These are phyloP conservation scores for Xestia sexstrigata DNA, from an alignment of 2,888 invertebrate genomes.

Conservation along the genomic window DNA sequence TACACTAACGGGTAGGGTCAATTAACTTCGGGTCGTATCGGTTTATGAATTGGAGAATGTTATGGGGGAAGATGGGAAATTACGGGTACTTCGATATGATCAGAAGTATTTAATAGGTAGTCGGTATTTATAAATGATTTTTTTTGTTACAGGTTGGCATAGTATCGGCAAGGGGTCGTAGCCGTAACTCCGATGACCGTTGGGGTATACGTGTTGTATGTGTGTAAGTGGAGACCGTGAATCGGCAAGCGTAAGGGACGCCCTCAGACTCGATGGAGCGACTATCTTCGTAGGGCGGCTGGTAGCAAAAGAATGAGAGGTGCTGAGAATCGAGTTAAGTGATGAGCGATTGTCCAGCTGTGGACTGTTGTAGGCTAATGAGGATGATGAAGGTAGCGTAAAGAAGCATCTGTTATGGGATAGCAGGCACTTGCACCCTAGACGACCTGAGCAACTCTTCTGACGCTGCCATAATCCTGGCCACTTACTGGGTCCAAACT, in stretches of 20 bases:
- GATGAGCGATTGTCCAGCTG: too few relatives aligned
- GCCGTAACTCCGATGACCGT: too few relatives aligned
- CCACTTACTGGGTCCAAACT: neutral
- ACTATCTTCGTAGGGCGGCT: too few relatives aligned
- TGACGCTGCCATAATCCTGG: neutral
- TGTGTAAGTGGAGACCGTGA: too few relatives aligned
- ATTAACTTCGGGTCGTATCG: slow-evolving; percentile 69
- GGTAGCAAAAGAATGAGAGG: too few relatives aligned
- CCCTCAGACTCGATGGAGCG: too few relatives aligned
- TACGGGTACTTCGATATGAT: slow-evolving; percentile 22
- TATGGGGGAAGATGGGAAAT: slow-evolving; percentile 50
- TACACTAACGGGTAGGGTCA: slow-evolving; percentile 66
- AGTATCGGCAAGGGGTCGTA: too few relatives aligned
- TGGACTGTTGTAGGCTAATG: too few relatives aligned
- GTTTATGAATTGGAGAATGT: slow-evolving; percentile 42
- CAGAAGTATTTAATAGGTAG: slow-evolving; percentile 19
- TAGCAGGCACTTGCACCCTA: neutral
- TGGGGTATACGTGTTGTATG: too few relatives aligned
- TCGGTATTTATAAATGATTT: slow-evolving; percentile 2
- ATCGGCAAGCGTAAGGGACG: too few relatives aligned
- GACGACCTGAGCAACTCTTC: neutral
- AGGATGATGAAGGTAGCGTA: neutral
- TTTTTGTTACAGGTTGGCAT: neutral
- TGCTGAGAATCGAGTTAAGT: too few relatives aligned
- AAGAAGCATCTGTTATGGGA: too few relatives aligned